Conservation (phyloP, 1,140 invertebrate species). For the Phocides pigmalion region DNA sequence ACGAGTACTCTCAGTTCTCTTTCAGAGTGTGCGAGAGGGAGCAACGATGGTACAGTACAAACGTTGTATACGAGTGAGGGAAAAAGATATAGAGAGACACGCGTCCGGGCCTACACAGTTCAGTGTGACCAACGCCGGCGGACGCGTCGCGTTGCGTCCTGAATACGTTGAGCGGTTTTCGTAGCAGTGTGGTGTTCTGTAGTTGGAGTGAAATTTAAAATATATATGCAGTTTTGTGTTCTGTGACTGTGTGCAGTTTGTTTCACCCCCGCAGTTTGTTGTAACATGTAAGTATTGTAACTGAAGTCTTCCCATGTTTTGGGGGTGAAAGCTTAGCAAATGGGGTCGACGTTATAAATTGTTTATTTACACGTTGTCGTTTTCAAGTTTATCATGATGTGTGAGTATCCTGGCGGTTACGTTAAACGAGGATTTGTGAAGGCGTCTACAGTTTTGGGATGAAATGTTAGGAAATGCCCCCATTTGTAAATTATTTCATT, state of each 20-base stretch:
- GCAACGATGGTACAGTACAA: constrained; percentile 30
- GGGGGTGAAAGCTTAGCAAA: constrained; percentile 4
- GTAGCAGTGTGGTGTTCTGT: not conserved
- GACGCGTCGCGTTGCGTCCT: constrained; percentile 41
- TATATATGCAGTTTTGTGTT: constrained; percentile 8
- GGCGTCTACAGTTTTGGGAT: no score
- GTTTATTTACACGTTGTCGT: constrained; percentile 15
- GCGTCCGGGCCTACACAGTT: constrained; percentile 66
- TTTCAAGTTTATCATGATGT: not conserved
- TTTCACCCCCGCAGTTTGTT: constrained; percentile 24
- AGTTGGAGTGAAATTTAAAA: constrained; percentile 6
- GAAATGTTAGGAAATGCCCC: no score
- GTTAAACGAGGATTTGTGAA: no score
- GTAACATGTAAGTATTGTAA: constrained; percentile 31
- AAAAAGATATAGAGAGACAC: constrained; percentile 51
- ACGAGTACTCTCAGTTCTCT: constrained; percentile 70
- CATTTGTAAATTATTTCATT: no score
- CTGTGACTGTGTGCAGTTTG: constrained; percentile 29
- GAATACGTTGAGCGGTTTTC: not conserved
- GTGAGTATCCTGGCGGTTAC: no score
- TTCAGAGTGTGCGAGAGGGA: constrained; percentile 70
- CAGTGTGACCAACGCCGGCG: constrained; percentile 64
- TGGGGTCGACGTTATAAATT: constrained; percentile 16
- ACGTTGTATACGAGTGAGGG: constrained; percentile 45
- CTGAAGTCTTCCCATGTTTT: not conserved